Conservation (phyloP, 2,888 invertebrate species). For the Acanthosepion esculentum region DNA sequence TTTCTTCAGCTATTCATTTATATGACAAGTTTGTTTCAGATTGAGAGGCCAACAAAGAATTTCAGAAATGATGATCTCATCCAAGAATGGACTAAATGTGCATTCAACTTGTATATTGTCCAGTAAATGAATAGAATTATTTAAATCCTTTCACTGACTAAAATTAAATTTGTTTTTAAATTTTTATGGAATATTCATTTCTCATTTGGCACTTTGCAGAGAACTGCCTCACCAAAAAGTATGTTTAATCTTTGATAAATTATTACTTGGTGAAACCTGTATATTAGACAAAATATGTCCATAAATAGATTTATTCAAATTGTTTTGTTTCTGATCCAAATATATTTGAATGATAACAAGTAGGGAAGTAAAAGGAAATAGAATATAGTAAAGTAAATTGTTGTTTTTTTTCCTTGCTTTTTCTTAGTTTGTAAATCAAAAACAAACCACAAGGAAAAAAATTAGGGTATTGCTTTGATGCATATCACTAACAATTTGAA, state of each 20-base stretch:
- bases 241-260: not conserved
- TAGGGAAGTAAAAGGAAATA: not conserved
- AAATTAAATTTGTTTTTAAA: not conserved
- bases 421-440: no score
- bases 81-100: not conserved
- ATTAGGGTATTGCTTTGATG: no score
- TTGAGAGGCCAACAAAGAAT: not conserved
- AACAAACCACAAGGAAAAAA: no score
- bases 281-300: not conserved
- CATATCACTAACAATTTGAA: no score
- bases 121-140: not conserved
- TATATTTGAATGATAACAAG: not conserved
- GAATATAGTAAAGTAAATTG: no score
- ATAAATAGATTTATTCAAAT: not conserved
- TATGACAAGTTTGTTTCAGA: not conserved
- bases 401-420: no score
- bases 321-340: not conserved
- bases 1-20: not conserved
- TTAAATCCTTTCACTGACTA: not conserved
- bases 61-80: not conserved
- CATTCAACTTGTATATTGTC: no score
- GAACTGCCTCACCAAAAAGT: not conserved
- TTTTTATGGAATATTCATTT: not conserved
- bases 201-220: not conserved
- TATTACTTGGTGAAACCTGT: not conserved